These are phyloP conservation scores for Drosophila auraria DNA, from an alignment of 1,140 invertebrate genomes.

Conservation along the genomic window DNA sequence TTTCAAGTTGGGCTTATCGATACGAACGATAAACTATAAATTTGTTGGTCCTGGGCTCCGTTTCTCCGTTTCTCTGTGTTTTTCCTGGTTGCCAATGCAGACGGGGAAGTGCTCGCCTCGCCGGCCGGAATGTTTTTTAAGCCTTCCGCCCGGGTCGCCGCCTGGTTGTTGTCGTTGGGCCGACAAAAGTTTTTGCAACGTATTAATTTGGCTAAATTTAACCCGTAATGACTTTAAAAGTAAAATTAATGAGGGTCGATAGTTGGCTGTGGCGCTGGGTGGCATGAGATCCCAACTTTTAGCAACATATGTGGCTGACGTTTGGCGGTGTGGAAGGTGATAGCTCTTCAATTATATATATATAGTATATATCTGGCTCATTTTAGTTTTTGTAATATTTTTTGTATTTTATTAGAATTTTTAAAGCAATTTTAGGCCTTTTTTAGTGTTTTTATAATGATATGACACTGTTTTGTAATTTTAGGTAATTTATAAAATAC, in stretches of 20 bases:
- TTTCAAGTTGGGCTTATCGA: conserved; percentile 84
- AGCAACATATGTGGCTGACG: conserved; percentile 62
- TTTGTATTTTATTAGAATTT: no score
- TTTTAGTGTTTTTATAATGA: no score
- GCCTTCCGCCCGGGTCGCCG: conserved; percentile 34
- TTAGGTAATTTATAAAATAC: no score
- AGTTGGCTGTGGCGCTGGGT: conserved; percentile 46
- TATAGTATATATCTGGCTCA: no score
- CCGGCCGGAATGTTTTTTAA: conserved; percentile 43
- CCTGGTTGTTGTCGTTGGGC: conserved; percentile 17
- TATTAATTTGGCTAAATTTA: conserved; percentile 85
- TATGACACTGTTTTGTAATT: no score
- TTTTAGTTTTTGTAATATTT: no score
- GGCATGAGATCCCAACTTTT: conserved; percentile 41
- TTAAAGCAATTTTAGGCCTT: no score
- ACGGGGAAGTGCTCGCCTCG: conserved; percentile 7
- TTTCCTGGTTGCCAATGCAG: conserved; percentile 62
- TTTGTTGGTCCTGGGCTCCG: conserved; percentile 52
- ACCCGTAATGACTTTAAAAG: conserved; percentile 85
- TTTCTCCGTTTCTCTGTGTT: not conserved
- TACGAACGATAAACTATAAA: conserved; percentile 84
- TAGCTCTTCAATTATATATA: not conserved
- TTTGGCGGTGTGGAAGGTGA: not conserved
- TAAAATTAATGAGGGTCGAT: conserved; percentile 85
- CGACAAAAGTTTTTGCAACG: conserved; percentile 78